phyloP scores from a whole-genome alignment of 2,797 vertebrate genomes.

The Clarias laeviceps region DNA sequence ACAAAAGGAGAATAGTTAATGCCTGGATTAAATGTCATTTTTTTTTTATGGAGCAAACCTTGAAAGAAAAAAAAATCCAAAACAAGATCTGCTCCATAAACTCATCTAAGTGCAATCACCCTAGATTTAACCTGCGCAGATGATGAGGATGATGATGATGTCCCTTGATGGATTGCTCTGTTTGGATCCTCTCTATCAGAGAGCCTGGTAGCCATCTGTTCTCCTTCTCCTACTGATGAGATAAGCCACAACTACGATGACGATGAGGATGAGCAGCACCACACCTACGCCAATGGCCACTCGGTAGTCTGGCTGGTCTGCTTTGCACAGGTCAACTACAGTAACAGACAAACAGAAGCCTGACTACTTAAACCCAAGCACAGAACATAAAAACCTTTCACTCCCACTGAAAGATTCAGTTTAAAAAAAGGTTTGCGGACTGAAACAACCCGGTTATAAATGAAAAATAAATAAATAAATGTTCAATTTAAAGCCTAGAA shows the following conservation, averaged over 20 bases:
- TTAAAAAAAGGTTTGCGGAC: not conserved
- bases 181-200: slow-evolving; percentile 67
- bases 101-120: not conserved
- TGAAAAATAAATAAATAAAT: not conserved
- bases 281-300: slow-evolving; percentile 82
- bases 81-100: slow-evolving; percentile 6
- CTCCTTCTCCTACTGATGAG: slow-evolving; percentile 71
- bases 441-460: not conserved
- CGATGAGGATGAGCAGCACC: slow-evolving; percentile 77
- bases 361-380: not conserved
- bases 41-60: slow-evolving; percentile 8
- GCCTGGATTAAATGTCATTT: slow-evolving; percentile 3
- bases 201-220: slow-evolving; percentile 78
- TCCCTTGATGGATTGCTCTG: not conserved
- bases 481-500: not conserved
- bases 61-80: not conserved
- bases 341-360: slow-evolving; percentile 34
- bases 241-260: slow-evolving; percentile 80
- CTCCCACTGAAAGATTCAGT: not conserved
- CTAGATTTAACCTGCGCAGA: slow-evolving; percentile 13
- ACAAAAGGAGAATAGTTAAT: not conserved
- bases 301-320: slow-evolving; percentile 62
- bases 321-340: slow-evolving; percentile 73
- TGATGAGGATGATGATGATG: not conserved
- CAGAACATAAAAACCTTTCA: not conserved